Conservation (phyloP, 2,888 invertebrate genomes). For the Onthophagus sagittarius region DNA sequence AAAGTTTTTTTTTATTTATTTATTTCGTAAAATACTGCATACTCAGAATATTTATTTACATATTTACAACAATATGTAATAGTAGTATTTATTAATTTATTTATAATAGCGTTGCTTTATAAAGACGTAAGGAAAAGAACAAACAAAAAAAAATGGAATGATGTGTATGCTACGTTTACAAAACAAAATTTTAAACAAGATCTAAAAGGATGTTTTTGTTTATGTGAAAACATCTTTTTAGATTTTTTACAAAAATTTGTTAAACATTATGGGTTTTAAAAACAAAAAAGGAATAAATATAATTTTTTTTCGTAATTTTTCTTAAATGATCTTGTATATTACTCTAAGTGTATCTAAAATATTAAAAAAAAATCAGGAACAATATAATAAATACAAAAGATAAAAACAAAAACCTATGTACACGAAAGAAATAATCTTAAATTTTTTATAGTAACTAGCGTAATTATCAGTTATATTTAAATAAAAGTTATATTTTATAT, state of each 20-base stretch:
- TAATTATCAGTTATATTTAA: slow-evolving; percentile 28
- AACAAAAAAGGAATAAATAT: slow-evolving; percentile 19
- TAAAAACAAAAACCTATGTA: slow-evolving; percentile 41
- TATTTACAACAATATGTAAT: slow-evolving; percentile 41
- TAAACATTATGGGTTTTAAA: neutral
- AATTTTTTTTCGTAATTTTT: slow-evolving; percentile 9
- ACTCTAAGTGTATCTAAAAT: slow-evolving; percentile 18
- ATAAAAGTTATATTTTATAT: slow-evolving; percentile 23
- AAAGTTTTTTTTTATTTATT: slow-evolving; percentile 10
- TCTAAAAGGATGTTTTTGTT: neutral
- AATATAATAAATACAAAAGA: slow-evolving; percentile 47
- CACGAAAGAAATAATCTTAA: slow-evolving; percentile 28
- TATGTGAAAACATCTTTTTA: slow-evolving; percentile 9
- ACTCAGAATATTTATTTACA: slow-evolving; percentile 36
- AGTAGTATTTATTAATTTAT: slow-evolving; percentile 21
- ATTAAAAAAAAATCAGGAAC: slow-evolving; percentile 44
- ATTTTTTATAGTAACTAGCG: slow-evolving; percentile 24
- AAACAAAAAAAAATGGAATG: slow-evolving; percentile 27
- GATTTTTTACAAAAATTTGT: slow-evolving; percentile 5
- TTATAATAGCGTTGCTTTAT: slow-evolving; percentile 12
- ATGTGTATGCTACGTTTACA: slow-evolving; percentile 13
- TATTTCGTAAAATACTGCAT: slow-evolving; percentile 34
- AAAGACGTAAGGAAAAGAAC: neutral
- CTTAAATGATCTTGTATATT: neutral
- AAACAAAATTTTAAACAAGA: neutral